Evolutionary conservation across 92 coral and sea anemone species (phyloP).

Genomic region (Porites divaricata): DNA sequence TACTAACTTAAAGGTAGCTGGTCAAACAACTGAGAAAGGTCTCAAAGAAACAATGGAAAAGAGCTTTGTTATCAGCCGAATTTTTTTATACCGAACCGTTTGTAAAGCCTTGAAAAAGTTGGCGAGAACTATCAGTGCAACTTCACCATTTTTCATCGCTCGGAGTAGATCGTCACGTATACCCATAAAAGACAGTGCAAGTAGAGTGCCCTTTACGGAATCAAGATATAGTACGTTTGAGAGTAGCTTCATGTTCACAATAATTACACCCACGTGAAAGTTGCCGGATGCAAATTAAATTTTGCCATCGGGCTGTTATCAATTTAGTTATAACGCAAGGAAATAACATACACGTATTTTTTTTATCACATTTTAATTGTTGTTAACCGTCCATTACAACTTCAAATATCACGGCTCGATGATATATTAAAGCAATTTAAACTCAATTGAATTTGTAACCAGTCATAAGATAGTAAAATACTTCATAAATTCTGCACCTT

Average conservation of each 20-base stretch:
- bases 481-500: neutral
- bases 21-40: neutral
- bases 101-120: neutral
- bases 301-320: too few relatives aligned
- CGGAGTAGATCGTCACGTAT: neutral
- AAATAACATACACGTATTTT: neutral
- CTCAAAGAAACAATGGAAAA: neutral
- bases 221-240: slow-evolving; percentile 18
- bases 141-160: neutral
- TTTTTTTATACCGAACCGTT: neutral
- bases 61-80: neutral
- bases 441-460: neutral
- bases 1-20: neutral
- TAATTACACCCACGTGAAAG: too few relatives aligned
- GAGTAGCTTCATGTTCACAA: too few relatives aligned
- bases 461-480: too few relatives aligned
- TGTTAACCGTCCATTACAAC: too few relatives aligned
- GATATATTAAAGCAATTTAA: neutral
- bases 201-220: slow-evolving; percentile 39
- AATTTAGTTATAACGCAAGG: too few relatives aligned
- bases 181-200: neutral
- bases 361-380: neutral
- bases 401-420: neutral
- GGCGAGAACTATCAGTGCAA: neutral
- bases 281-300: too few relatives aligned